These are phyloP conservation scores for Siphonodentalium dalli DNA, from an alignment of 2,888 invertebrate genomes.

Conservation along the genomic window DNA sequence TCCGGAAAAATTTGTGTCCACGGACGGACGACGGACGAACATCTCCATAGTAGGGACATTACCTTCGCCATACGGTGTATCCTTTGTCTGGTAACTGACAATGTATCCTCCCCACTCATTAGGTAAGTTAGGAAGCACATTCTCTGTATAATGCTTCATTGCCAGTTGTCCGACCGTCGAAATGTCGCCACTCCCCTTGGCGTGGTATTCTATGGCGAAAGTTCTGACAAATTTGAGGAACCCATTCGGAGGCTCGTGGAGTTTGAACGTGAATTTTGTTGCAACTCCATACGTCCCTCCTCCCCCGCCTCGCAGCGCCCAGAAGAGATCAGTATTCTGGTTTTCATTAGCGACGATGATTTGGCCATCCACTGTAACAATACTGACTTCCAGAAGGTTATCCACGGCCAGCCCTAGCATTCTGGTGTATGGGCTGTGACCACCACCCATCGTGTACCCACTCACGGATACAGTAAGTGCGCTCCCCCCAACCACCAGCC, in stretches of 20 bases:
- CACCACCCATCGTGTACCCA: slow-evolving; percentile 36
- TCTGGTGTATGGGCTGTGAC: slow-evolving; percentile 30
- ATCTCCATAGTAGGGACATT: no score
- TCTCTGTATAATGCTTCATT: no score
- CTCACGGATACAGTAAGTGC: slow-evolving; percentile 30
- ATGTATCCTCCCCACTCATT: no score
- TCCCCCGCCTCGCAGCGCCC: slow-evolving; percentile 35
- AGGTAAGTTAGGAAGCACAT: no score
- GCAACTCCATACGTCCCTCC: slow-evolving; percentile 34
- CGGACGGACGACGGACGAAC: no score
- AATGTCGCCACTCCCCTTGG: background rate
- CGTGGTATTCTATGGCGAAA: background rate
- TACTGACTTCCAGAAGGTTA: slow-evolving; percentile 28
- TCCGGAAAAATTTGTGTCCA: no score
- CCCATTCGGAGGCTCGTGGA: slow-evolving; percentile 19
- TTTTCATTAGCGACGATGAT: background rate
- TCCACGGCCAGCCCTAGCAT: slow-evolving; percentile 33
- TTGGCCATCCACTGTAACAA: slow-evolving; percentile 28
- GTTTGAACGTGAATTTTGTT: slow-evolving; percentile 27
- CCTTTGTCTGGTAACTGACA: no score
- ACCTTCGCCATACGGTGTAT: no score
- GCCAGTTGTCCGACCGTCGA: no score
- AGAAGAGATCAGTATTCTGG: slow-evolving; percentile 30
- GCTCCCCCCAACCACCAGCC: slow-evolving; percentile 32
- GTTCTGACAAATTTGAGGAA: background rate